Conservation (phyloP, 2,113 vertebrate genomes). For the Xerus inauris region DNA sequence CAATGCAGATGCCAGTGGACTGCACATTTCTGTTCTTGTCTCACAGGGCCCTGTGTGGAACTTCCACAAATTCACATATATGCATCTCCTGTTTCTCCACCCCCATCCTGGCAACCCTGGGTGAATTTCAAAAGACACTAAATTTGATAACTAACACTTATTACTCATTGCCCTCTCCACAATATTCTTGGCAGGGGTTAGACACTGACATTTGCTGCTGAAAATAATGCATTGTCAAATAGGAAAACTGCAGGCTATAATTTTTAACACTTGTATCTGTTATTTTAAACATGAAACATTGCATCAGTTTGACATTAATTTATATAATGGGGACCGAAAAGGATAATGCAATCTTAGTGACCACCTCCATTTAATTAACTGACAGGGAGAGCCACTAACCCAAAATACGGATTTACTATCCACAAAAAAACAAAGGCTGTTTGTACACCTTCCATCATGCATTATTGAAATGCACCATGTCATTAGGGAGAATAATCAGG, state of each 20-base stretch:
- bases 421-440: slow-evolving; percentile 83
- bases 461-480: slow-evolving; percentile 84
- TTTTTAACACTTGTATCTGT: slow-evolving; percentile 88
- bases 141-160: slow-evolving; percentile 82
- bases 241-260: slow-evolving; percentile 86
- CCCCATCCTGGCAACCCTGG: slow-evolving; percentile 6
- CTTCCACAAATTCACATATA: neutral
- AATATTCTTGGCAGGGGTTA: slow-evolving; percentile 82
- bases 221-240: slow-evolving; percentile 87
- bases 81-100: neutral
- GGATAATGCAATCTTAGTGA: slow-evolving; percentile 84
- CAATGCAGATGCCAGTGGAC: neutral
- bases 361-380: slow-evolving; percentile 88
- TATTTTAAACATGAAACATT: slow-evolving; percentile 88
- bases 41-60: slow-evolving; percentile 7
- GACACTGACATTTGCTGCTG: slow-evolving; percentile 83
- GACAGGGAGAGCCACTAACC: slow-evolving; percentile 82
- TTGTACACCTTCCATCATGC: slow-evolving; percentile 83
- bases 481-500: slow-evolving; percentile 84
- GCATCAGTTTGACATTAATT: slow-evolving; percentile 88
- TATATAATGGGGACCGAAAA: slow-evolving; percentile 87
- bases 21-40: neutral
- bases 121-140: slow-evolving; percentile 77
- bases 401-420: slow-evolving; percentile 44
- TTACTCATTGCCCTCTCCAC: slow-evolving; percentile 79